These are phyloP conservation scores for Chloromyia formosa DNA, from an alignment of 2,888 invertebrate genomes.

Conservation along the genomic window DNA sequence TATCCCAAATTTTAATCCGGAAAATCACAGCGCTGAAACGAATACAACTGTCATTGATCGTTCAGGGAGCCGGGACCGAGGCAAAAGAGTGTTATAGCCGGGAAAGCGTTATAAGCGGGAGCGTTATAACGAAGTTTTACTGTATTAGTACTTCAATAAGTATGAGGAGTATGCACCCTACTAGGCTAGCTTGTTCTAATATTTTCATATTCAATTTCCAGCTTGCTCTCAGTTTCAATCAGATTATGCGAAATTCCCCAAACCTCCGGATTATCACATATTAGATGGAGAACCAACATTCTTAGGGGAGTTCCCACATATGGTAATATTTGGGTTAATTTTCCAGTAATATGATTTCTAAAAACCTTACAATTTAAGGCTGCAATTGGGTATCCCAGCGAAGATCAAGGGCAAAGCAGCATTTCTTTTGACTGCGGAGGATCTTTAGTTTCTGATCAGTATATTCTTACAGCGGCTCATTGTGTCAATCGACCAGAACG, in stretches of 20 bases:
- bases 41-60: too few species aligned
- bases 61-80: too few species aligned
- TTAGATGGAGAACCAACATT: constrained; percentile 55
- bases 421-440: constrained; percentile 57
- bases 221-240: neutral
- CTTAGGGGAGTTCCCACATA: constrained; percentile 58
- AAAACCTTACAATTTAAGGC: constrained; percentile 24
- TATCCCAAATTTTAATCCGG: too few species aligned
- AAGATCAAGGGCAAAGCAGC: constrained; percentile 49
- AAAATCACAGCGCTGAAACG: too few species aligned
- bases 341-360: neutral
- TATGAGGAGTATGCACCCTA: too few species aligned
- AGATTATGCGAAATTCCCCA: neutral
- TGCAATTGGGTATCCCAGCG: constrained; percentile 54
- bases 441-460: constrained; percentile 56
- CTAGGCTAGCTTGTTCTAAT: too few species aligned
- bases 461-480: constrained; percentile 60
- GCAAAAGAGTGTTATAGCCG: too few species aligned
- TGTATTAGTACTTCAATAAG: too few species aligned
- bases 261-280: constrained; percentile 54
- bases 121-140: too few species aligned
- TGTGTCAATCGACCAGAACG: constrained; percentile 54
- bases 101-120: too few species aligned
- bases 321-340: constrained; percentile 54
- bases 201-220: neutral